These are phyloP conservation scores for Apis laboriosa DNA, from an alignment of 1,140 invertebrate genomes.

Conservation along the genomic window DNA sequence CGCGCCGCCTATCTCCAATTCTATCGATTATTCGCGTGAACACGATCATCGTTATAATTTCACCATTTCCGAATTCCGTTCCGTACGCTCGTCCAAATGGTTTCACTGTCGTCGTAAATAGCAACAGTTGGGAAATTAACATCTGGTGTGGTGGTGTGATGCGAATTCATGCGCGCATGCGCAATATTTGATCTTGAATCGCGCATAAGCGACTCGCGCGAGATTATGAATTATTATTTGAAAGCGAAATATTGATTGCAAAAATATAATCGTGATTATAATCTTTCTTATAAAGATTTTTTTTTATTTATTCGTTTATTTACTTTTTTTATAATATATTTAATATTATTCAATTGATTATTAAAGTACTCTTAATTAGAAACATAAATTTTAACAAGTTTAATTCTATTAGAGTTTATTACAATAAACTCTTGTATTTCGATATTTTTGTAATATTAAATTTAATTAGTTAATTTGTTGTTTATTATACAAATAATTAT, in stretches of 20 bases:
- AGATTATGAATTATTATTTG: conserved; percentile 6
- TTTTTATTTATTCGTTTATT: too few relatives aligned
- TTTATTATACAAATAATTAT: too few relatives aligned
- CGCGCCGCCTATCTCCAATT: background rate
- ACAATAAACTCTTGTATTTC: too few relatives aligned
- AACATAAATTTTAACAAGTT: too few relatives aligned
- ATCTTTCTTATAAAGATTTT: too few relatives aligned
- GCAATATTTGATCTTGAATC: conserved; percentile 3
- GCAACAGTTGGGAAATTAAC: conserved; percentile 57
- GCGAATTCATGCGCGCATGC: background rate
- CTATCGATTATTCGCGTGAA: conserved; percentile 24
- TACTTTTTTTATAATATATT: too few relatives aligned
- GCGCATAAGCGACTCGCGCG: background rate
- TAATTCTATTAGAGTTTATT: too few relatives aligned
- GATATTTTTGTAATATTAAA: too few relatives aligned
- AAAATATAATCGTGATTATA: background rate
- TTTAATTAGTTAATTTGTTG: too few relatives aligned
- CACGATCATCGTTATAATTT: conserved; percentile 31
- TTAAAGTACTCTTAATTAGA: too few relatives aligned
- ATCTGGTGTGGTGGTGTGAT: conserved; percentile 33
- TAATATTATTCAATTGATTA: too few relatives aligned
- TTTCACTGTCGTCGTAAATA: conserved; percentile 50
- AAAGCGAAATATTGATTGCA: background rate
- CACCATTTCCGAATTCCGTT: conserved; percentile 31
- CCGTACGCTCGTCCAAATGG: conserved; percentile 23